Percentiles rank a stretch among this genome's conserved stretches.
Evolutionary conservation across 1,140 invertebrate species (phyloP).

Genomic region (Lepidurus arcticus): DNA sequence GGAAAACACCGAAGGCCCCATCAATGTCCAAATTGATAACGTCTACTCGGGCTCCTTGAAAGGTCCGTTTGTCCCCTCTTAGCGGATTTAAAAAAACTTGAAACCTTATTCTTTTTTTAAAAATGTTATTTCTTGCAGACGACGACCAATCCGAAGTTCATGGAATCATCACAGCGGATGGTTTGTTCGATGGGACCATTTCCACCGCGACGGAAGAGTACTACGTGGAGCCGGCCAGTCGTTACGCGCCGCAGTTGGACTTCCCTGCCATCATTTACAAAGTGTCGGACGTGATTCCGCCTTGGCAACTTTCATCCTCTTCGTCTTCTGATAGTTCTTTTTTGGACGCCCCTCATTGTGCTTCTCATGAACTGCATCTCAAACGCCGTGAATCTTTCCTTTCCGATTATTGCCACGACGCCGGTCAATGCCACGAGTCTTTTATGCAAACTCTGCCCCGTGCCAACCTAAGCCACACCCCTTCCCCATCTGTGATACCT

Average conservation of each 20-base stretch:
- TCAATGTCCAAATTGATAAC: constrained; percentile 65
- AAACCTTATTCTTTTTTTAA: background rate
- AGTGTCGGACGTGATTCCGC: constrained; percentile 68
- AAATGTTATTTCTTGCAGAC: constrained; percentile 24
- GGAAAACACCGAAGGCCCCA: constrained; percentile 62
- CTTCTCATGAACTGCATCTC: constrained; percentile 40
- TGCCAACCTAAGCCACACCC: background rate
- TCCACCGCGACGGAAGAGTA: constrained; percentile 65
- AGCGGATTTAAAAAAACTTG: background rate
- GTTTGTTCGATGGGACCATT: constrained; percentile 82
- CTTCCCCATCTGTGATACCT: background rate
- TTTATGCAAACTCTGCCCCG: background rate
- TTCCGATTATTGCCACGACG: background rate
- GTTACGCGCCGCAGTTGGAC: constrained; percentile 51
- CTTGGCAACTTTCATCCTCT: constrained; percentile 39
- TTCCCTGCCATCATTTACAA: constrained; percentile 80
- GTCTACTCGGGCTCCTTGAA: constrained; percentile 71
- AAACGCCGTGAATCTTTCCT: constrained; percentile 27
- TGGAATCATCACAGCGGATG: constrained; percentile 76
- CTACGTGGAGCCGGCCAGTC: constrained; percentile 76
- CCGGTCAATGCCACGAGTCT: background rate
- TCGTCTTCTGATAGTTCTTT: no score
- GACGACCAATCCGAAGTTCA: constrained; percentile 53
- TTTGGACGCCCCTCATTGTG: constrained; percentile 33
- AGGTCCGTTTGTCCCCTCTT: constrained; percentile 51